A percentile compares a stretch with the other conserved stretches of the same genome.
These are phyloP conservation scores for Saccostrea cuccullata DNA, from an alignment of 1,140 invertebrate species.

Conservation along the genomic window DNA sequence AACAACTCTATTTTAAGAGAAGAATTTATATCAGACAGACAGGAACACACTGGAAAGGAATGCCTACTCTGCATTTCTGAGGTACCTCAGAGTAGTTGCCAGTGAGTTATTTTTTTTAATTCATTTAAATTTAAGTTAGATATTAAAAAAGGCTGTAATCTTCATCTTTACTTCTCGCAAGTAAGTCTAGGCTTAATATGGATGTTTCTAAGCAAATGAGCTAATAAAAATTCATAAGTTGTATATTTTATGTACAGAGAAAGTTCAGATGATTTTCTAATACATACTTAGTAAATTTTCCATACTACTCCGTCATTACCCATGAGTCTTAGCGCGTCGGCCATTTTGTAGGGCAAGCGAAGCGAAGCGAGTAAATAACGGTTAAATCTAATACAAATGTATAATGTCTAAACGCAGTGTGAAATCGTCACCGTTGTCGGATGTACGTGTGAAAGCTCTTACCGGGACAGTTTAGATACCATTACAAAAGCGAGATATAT, in stretches of 20 bases:
- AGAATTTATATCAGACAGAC: conserved; percentile 44
- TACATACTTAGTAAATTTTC: too few relatives aligned
- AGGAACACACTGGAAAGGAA: conserved; percentile 14
- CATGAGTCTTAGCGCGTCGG: too few relatives aligned
- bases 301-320: too few relatives aligned
- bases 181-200: too few relatives aligned
- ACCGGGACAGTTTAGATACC: conserved; percentile 30
- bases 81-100: conserved; percentile 57
- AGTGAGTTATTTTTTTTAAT: conserved; percentile 14
- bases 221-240: too few relatives aligned
- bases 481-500: conserved; percentile 40
- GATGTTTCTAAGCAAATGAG: too few relatives aligned
- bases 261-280: too few relatives aligned
- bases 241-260: too few relatives aligned
- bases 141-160: too few relatives aligned
- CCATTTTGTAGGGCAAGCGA: not conserved
- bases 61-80: conserved; percentile 39
- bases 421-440: not conserved
- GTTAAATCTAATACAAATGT: too few relatives aligned
- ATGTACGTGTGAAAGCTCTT: not conserved
- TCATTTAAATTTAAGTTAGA: not conserved
- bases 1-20: conserved; percentile 20
- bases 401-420: too few relatives aligned
- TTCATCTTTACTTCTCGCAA: too few relatives aligned
- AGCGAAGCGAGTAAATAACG: not conserved